Base-by-base conservation (phyloP, 1,140 invertebrate species). In the Drosophila melanica region DNA sequence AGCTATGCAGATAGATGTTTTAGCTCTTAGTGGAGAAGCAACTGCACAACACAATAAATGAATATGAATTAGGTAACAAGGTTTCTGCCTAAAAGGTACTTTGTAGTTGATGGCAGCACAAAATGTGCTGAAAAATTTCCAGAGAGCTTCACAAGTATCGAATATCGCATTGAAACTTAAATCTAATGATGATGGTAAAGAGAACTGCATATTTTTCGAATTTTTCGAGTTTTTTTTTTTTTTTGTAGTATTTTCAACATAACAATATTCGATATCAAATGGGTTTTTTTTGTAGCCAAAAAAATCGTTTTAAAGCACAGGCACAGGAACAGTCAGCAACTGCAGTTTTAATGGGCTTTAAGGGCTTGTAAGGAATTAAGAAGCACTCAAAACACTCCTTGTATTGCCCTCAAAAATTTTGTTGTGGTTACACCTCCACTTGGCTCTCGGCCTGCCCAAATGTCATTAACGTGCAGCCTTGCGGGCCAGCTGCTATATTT, bases 21-120 rank as follows among this genome's bases (percentile, higher is more conserved):
- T 75, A 71, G 64, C 54, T 58, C 66, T 51, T 51, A 50, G 66
- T 57, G 11, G 39, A 55, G 14, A 37, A 20, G 51, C 37, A 69
- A 55, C 42, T 33, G 62, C 64, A 33, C 30, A 76, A 54, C 73
- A 84, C 82, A 87, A 89, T 89, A 87, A 87, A 87, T 87, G 82
- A 87, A 87, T 87, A 89, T 87, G 82, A 87, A 87, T 87, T 79
- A 89, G 84, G 48, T 58, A 82, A 68, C 67, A 70, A 58, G 64
- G 69, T 54, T 62, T 30, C 44, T 54, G 51, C 12, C 51, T 41
- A 20, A 12, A 54, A 75, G 55, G 39, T 35, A 45, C 33, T 10
- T 9, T 35, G 33, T 35, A 9, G 33, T 35, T 9, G 7, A 10
- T 12, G 14, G 33, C 3, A 63, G 30, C n/a, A 39, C 7, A 39